Evolutionary conservation across 2,888 invertebrate genomes (phyloP).

Genomic region (Seira sanloemensis): DNA sequence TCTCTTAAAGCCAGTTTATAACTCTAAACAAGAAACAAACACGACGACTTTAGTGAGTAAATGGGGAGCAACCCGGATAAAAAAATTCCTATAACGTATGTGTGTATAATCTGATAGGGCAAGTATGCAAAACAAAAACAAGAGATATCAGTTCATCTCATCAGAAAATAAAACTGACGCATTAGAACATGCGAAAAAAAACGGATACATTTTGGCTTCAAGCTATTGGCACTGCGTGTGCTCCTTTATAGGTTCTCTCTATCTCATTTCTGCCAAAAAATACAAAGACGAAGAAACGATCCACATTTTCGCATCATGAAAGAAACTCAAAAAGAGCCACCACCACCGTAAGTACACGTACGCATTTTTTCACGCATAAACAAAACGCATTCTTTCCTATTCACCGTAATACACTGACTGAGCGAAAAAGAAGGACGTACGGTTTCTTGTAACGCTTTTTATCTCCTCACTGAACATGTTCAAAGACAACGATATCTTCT

Average conservation of each 20-base stretch:
- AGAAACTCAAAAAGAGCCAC: constrained; percentile 44
- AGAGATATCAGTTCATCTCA: constrained; percentile 29
- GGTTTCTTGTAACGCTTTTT: background rate
- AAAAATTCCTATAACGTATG: background rate
- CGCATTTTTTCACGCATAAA: constrained; percentile 47
- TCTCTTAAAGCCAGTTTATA: too few species aligned
- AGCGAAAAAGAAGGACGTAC: background rate
- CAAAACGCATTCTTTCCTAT: constrained; percentile 51
- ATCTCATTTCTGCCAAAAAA: constrained; percentile 1
- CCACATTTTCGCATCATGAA: background rate
- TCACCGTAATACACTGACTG: background rate
- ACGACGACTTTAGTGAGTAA: background rate
- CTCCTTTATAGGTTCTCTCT: background rate
- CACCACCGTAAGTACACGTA: constrained; percentile 25
- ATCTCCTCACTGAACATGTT: background rate
- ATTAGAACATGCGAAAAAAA: background rate
- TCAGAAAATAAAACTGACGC: constrained; percentile 17
- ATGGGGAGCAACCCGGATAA: constrained; percentile 5
- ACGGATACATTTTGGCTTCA: background rate
- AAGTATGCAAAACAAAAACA: constrained; percentile 52
- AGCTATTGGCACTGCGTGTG: background rate
- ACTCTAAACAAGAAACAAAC: too few species aligned
- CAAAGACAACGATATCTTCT: background rate
- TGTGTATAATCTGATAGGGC: constrained; percentile 15
- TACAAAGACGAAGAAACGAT: too few species aligned